A percentile compares a stretch with the other conserved stretches of the same genome.
Conservation (phyloP, 1,140 invertebrate genomes). For the Drosophila repleta region DNA sequence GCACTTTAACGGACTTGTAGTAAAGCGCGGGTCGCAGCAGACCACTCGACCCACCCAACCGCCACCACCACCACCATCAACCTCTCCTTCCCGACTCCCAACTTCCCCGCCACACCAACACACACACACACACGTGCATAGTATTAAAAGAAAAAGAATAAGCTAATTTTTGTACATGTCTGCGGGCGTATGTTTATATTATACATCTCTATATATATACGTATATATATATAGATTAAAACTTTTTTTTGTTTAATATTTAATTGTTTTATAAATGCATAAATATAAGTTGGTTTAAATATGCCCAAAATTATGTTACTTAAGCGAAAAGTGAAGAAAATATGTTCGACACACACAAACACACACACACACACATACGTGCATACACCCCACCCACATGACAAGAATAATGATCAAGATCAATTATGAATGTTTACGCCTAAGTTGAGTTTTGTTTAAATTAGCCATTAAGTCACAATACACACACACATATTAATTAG, state of each 20-base stretch:
- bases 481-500: constrained; percentile 25
- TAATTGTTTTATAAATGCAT: constrained; percentile 39
- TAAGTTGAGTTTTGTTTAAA: constrained; percentile 34
- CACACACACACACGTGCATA: constrained; percentile 53
- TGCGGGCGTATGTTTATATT: constrained; percentile 38
- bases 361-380: neutral
- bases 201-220: constrained; percentile 1
- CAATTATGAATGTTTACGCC: constrained; percentile 26
- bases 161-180: constrained; percentile 48
- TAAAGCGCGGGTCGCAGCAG: constrained; percentile 70
- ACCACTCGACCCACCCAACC: neutral
- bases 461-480: constrained; percentile 23
- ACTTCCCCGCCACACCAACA: constrained; percentile 7
- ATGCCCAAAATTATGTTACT: constrained; percentile 38
- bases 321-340: constrained; percentile 18
- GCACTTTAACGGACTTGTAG: constrained; percentile 77
- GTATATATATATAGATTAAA: neutral
- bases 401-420: constrained; percentile 30
- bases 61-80: neutral
- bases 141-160: constrained; percentile 59
- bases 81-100: neutral
- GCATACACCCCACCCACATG: constrained; percentile 4
- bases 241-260: constrained; percentile 30
- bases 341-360: neutral
- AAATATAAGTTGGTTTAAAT: constrained; percentile 24